Conservation (phyloP, 2,797 vertebrate genomes). For the Vultur gryphus region DNA sequence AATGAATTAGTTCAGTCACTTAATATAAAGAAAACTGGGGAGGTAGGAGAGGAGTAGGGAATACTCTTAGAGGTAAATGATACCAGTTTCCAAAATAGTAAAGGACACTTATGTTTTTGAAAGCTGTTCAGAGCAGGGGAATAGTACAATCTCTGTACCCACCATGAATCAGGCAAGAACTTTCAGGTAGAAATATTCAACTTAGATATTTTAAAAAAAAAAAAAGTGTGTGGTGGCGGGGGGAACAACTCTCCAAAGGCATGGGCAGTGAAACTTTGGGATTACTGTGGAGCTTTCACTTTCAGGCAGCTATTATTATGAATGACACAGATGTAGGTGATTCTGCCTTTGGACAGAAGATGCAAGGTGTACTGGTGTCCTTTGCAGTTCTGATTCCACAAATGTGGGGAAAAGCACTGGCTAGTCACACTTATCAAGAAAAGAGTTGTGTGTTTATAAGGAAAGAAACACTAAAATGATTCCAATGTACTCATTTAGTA, state of each 20-base stretch:
- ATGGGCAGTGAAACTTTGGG: not conserved
- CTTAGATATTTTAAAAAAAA: no score
- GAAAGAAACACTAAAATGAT: not conserved
- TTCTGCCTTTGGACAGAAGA: not conserved
- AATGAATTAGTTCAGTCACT: not conserved
- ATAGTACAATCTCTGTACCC: no score
- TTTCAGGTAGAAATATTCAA: not conserved
- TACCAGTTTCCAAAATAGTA: not conserved
- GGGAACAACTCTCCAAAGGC: not conserved
- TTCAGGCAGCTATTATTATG: not conserved
- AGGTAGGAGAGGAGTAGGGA: not conserved
- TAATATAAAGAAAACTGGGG: not conserved
- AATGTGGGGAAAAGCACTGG: not conserved
- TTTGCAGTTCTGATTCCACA: not conserved
- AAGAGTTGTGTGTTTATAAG: not conserved
- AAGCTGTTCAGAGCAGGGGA: not conserved
- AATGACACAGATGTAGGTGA: fast-evolving
- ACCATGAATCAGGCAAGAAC: not conserved
- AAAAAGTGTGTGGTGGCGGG: no score
- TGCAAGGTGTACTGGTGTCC: not conserved
- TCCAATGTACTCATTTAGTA: not conserved
- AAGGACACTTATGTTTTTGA: not conserved
- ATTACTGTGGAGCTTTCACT: not conserved
- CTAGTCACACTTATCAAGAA: not conserved
- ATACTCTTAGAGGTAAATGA: not conserved